Percentiles rank a stretch among this genome's conserved stretches.
These are phyloP conservation scores for Drosophila fulvimacula DNA, from an alignment of 2,888 invertebrate species.

Conservation along the genomic window DNA sequence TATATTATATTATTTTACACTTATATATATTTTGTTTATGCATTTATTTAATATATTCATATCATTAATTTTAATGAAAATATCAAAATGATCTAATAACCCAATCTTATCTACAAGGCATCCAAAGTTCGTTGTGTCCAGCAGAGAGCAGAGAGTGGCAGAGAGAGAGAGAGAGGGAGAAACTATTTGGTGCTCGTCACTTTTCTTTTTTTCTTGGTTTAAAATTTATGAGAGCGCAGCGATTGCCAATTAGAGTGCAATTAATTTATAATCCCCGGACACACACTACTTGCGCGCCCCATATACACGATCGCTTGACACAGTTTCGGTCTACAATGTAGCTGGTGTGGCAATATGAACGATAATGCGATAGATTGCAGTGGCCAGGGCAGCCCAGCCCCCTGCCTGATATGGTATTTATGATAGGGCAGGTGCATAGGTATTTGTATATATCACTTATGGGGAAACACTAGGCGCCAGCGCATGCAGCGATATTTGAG, in stretches of 20 bases:
- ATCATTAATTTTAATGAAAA: neutral
- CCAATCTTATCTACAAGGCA: constrained; percentile 21
- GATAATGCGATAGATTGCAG: constrained; percentile 61
- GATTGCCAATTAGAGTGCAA: constrained; percentile 77
- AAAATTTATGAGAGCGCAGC: constrained; percentile 66
- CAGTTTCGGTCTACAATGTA: constrained; percentile 55
- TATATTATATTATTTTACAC: too few relatives aligned
- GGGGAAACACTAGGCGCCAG: constrained; percentile 50
- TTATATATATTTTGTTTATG: too few relatives aligned
- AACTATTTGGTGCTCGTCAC: constrained; percentile 18
- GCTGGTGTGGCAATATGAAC: constrained; percentile 35
- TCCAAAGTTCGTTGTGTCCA: constrained; percentile 15
- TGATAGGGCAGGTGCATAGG: constrained; percentile 28
- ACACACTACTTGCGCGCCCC: constrained; percentile 42
- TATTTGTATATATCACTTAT: constrained; percentile 5
- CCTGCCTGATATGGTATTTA: constrained; percentile 62
- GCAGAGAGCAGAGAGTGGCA: neutral
- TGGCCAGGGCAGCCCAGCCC: constrained; percentile 1
- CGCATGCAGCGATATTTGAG: constrained; percentile 13
- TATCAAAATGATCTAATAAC: neutral
- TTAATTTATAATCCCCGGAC: constrained; percentile 76
- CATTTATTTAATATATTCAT: too few relatives aligned
- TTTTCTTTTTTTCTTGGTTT: constrained; percentile 9
- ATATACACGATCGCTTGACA: constrained; percentile 60
- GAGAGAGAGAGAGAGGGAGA: neutral